Base-by-base conservation (phyloP, 2,113 vertebrate species). In the Bujurquina vittata region DNA sequence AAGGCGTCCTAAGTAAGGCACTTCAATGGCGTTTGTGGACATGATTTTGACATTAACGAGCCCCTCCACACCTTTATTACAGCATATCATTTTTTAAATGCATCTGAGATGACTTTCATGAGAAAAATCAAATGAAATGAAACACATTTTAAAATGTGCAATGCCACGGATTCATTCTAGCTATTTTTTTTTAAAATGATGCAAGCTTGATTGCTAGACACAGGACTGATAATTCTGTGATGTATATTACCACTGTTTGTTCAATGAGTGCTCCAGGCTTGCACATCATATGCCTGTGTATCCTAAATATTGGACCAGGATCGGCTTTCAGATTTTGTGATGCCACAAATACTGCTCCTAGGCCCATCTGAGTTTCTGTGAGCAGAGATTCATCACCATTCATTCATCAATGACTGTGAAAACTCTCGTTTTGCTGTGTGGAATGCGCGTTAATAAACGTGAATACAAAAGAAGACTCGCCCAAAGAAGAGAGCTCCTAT, bases 101-200 rank as follows among this genome's bases (percentile, higher is more conserved):
- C 14, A 15, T 49, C 43, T 49, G 43, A 15, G 11, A 15, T 49
- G 14, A 15, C 15, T 49, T 49, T 49, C 26, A 55, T 4, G 17
- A 10, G 17, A 52, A 49, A 2, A 8, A 29, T 31, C 18, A 7
- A 4, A 52, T 20, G 0, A 12, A 52, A 49, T 49, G 1, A 29
- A 69, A 0, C 1, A 40, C 3, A 20, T 29, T 49, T 69, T 4
- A 18, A 10, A 15, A 46, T 18, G 9, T 67, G 63, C 46, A 29
- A 69, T n/a, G 20, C 7, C 20, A n/a, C 52, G 20, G 4, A 52
- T 18, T 52, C 2, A 29, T 69, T 69, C 17, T 52, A 31, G 23
- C 23, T 0, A 5, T 15, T 46, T 33, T 65, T 43, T 26, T 69
- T 69, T 5, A n/a, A n/a, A n/a, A 7, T 49, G 4, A 46, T 26